A percentile compares a stretch with the other conserved stretches of the same genome.
Conservation (phyloP, 2,888 invertebrate species). For the Rhopalosiphum nymphaeae region DNA sequence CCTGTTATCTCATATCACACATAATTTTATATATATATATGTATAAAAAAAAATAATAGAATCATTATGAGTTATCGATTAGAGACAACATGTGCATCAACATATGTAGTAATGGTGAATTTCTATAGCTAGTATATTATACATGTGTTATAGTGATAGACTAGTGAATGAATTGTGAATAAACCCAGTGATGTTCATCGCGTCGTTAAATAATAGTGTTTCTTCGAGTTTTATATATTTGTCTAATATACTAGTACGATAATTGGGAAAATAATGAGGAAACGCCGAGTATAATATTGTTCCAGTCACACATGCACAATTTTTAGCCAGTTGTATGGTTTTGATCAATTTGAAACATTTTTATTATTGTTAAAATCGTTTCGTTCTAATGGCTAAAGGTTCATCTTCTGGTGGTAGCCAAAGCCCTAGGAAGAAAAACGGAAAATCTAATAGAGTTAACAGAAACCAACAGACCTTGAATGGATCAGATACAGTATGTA, state of each 20-base stretch:
- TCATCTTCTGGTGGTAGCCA: constrained; percentile 14
- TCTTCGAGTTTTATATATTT: background rate
- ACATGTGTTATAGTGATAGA: background rate
- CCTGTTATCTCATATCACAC: background rate
- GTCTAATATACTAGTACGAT: background rate
- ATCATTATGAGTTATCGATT: background rate
- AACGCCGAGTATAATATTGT: background rate
- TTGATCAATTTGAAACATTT: background rate
- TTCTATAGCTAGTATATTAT: background rate
- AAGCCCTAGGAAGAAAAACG: constrained; percentile 27
- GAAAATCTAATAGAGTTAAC: constrained; percentile 17
- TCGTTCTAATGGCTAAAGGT: background rate
- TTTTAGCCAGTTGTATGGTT: background rate
- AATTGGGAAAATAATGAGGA: background rate
- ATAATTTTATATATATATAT: background rate
- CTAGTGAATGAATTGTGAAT: background rate
- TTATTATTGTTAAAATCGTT: background rate
- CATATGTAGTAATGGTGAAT: background rate
- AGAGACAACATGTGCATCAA: background rate
- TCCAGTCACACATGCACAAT: background rate
- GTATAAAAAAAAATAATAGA: background rate
- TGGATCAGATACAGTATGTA: constrained; percentile 39
- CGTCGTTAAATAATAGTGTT: background rate
- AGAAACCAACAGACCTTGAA: background rate
- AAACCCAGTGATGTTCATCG: background rate